Evolutionary conservation across 23 tunicate species (phyloP).

Genomic region (Botrylloides violaceus): DNA sequence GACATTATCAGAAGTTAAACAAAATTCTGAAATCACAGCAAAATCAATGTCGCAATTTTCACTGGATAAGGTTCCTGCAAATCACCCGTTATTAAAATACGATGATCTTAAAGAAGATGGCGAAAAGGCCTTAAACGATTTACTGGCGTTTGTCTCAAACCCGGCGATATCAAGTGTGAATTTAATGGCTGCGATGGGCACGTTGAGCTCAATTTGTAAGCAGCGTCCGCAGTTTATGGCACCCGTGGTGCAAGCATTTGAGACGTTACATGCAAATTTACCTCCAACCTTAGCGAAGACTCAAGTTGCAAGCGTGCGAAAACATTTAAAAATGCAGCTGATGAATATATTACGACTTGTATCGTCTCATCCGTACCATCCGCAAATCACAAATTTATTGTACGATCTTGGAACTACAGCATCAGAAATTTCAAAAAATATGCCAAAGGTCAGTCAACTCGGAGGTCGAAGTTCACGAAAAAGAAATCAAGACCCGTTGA

Average conservation of each 20-base stretch:
- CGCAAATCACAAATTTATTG: slow-evolving; percentile 82
- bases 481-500: slow-evolving; percentile 24
- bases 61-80: slow-evolving; percentile 44
- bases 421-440: slow-evolving; percentile 69
- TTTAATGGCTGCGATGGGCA: slow-evolving; percentile 82
- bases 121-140: slow-evolving; percentile 30
- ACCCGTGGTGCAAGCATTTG: slow-evolving; percentile 68
- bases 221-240: slow-evolving; percentile 84
- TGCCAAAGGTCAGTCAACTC: slow-evolving; percentile 46
- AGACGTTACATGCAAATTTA: slow-evolving; percentile 75
- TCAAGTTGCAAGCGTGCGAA: slow-evolving; percentile 91
- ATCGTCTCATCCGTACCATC: slow-evolving; percentile 44
- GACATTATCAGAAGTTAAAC: slow-evolving; percentile 51
- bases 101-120: slow-evolving; percentile 37
- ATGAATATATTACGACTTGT: slow-evolving; percentile 68
- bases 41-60: slow-evolving; percentile 35
- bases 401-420: slow-evolving; percentile 77
- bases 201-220: slow-evolving; percentile 52
- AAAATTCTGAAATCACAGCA: slow-evolving; percentile 45
- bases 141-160: slow-evolving; percentile 57
- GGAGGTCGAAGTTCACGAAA: slow-evolving; percentile 27
- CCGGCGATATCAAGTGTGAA: slow-evolving; percentile 88
- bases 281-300: slow-evolving; percentile 96
- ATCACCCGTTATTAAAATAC: slow-evolving; percentile 29
- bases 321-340: slow-evolving; percentile 84